Base-by-base conservation (phyloP, 2,113 vertebrate species). In the Syngnathus scovelli region DNA sequence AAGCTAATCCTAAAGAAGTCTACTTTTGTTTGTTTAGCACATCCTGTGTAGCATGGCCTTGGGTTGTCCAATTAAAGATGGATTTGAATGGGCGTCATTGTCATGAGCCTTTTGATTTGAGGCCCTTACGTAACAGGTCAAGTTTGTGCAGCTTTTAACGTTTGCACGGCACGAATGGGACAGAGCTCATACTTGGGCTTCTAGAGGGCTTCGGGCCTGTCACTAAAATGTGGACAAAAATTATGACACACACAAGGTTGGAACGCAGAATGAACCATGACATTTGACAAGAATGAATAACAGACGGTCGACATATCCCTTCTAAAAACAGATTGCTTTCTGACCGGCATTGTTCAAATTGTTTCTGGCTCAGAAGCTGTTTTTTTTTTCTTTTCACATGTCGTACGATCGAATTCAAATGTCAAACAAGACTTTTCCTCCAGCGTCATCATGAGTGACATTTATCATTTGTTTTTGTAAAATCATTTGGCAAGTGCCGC, bases 81-180 rank as follows among this genome's bases (percentile, higher is more conserved):
- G 74, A 78, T 36, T 15, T 70, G 60, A 80, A 67, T 60, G 37
- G 64, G 6, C 6, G 11, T 73, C 68, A 72, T 59, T 71, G 68
- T 76, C 19, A 72, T 19, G 37, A 72, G 65, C 70, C 70, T 73
- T 81, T 78, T 76, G 33, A 79, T 74, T 65, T 74, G 46, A 62
- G 43, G 68, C 1, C 6, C 1, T 49, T 76, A 37, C 18, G 3
- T 75, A 77, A 75, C 65, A 27, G 56, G 21, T 62, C 52, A 75
- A 54, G 21, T 69, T 48, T 1, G 0, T 58, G 48, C 49, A 46
- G 56, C 48, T 58, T 51, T 56, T 21, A 70, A 55, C 52, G 33
- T 59, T 69, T 73, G 70, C 44, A 43, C 7, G 21, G 10, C 1
- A 11, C 23, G 64, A 33, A 36, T 33, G 19, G 63, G 67, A 67